These are phyloP conservation scores for Alcedo quadribrachys DNA, from an alignment of 2,797 vertebrate genomes.

Conservation along the genomic window DNA sequence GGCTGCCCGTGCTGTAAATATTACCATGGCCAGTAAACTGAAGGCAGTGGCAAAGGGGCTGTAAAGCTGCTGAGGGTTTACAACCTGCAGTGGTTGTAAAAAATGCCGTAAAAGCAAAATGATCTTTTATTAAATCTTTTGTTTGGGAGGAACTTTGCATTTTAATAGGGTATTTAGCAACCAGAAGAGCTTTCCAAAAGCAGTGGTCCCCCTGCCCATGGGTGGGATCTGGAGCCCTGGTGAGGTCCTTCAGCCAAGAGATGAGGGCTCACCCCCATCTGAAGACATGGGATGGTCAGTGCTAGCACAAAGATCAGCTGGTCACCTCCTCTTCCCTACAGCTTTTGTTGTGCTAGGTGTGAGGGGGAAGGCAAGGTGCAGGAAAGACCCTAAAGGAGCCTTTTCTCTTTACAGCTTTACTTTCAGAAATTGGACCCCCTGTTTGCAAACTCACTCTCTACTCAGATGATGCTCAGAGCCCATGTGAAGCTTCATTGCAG, in stretches of 20 bases:
- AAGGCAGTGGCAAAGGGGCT: conserved; percentile 3
- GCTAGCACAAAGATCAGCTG: background rate
- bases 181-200: background rate
- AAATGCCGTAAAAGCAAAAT: background rate
- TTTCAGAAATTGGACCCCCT: background rate
- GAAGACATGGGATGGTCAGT: background rate
- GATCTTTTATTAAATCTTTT: conserved; percentile 51
- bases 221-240: background rate
- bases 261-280: background rate
- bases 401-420: background rate
- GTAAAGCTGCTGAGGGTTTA: conserved; percentile 38
- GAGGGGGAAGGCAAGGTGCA: background rate
- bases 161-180: conserved; percentile 35
- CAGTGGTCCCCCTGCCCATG: background rate
- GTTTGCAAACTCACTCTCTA: background rate
- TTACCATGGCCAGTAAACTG: conserved; percentile 51
- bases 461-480: background rate
- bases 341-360: background rate
- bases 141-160: conserved; percentile 32
- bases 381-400: background rate
- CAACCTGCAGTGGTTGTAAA: conserved; percentile 38
- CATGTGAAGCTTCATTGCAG: background rate
- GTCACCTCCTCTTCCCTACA: background rate
- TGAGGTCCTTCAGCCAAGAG: background rate
- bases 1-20: conserved; percentile 41